Evolutionary conservation across 2,797 vertebrate genomes (phyloP), one percentile per base, ranked within the genome.

Genomic region (Pangasius larnaudii): DNA sequence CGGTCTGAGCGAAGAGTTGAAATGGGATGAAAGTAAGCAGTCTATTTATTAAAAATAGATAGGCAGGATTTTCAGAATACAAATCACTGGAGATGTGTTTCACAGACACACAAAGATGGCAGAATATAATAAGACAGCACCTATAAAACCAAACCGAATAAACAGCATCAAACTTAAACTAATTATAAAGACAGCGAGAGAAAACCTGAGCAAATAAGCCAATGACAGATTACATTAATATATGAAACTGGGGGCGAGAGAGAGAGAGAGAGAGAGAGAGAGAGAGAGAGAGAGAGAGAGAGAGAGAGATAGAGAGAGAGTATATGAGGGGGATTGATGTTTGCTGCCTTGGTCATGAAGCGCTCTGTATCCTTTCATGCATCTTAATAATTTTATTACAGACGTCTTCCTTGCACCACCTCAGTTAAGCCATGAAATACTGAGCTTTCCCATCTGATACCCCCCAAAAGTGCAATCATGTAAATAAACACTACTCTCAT

Each of bases 131-230:
- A 86, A 51, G 63, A 33, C 49, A 53, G 49, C 42, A 18, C 16
- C n/a, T 59, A 82, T 63, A 82, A 82, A 46, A 65, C 36, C 59
- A 18, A 80, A 36, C 30, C 33, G 24, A 79, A 86, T 86, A 80
- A 61, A 86, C 30, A 61, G 77, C 49, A 69, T 77, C 83, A 22
- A 13, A 42, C 24, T 61, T 51, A 63, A 84, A 63, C 69, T 86
- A 30, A 85, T 87, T 78, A 89, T 86, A 79, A 69, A 67, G 87
- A 86, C 53, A 89, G 65, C 87, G 49, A 85, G 27, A 67, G 49
- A 72, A 79, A 88, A 56, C 53, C 71, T 49, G 59, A 51, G 30
- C n/a, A 78, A 90, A 91, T 91, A 90, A 90, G 90, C 90, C 75
- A 92, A 2, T 92, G 65, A 91, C n/a, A 80, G 53, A 88, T 63